Base-by-base conservation (phyloP, 2,888 invertebrate species). In the Acleris emargana region DNA sequence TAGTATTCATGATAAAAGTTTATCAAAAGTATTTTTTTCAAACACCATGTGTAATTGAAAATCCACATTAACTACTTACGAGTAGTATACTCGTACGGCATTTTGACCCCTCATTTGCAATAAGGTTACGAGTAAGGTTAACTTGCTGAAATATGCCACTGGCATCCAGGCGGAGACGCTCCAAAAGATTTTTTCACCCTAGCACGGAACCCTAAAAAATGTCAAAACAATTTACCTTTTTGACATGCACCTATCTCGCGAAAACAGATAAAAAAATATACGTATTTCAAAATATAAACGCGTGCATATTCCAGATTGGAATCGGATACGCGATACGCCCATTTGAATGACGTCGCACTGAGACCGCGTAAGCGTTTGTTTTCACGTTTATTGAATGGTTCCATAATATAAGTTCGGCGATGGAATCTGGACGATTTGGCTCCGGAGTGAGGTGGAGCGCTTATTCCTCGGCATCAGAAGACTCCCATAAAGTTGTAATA, bases 241-340 rank as follows among this genome's bases (percentile, higher is more conserved):
- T 47, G 47, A 53, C 47, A 58, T 52, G 52, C 63, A 47, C 49
- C 58, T 47, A 49, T 49, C n/a, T 17, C 42, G 16, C 22, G 55
- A 57, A 45, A 17, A 16, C 45, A 17, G 45, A 55, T 55, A 42
- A 51, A 51, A 55, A 45, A 16, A n/a, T 45, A n/a, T n/a, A 45
- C 42, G 16, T 54, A 49, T 58, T 49, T 54, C 49, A 64, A 58
- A 64, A 58, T 72, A 69, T 38, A 38, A 38, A 70, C 64, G 67
- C 69, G 72, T 64, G 72, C 77, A 77, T 78, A 85, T 80, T 74
- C 78, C 77, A 76, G 76, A 80, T 78, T 81, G 89, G 80, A 88
- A 90, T 82, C 78, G 69, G 80, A 89, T 82, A 81, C 77, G 69
- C 71, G 68, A 75, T 76, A 87, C 89, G 87, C 89, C 89, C 89